Conservation (phyloP, 2,113 vertebrate genomes). For the Onychorhynchus coronatus region DNA sequence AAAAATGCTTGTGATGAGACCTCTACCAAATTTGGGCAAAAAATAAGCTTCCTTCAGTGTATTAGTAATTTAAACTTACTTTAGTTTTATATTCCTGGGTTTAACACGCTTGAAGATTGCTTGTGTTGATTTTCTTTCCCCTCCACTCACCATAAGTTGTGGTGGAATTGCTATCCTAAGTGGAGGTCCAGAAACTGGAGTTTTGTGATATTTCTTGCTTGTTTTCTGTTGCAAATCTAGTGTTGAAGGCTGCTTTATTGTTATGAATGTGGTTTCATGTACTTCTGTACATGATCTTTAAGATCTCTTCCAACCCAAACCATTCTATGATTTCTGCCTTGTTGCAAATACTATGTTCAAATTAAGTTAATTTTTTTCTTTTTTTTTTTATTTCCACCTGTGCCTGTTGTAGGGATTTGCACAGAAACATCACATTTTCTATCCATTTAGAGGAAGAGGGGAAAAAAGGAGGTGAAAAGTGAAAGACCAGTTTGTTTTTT, state of each 20-base stretch:
- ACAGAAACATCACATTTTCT: not conserved
- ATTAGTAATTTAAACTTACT: not conserved
- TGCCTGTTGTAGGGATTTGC: not conserved
- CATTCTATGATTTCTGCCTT: not conserved
- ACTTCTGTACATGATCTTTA: not conserved
- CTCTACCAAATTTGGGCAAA: not conserved
- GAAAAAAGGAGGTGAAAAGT: rapidly evolving
- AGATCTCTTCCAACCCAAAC: not conserved
- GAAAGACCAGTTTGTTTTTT: not conserved
- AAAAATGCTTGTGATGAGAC: not conserved
- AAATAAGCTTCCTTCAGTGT: not conserved
- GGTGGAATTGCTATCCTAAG: not conserved
- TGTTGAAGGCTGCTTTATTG: not conserved
- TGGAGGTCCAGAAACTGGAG: not conserved
- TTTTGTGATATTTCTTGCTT: not conserved
- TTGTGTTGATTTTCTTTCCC: not conserved
- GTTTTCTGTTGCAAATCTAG: not conserved
- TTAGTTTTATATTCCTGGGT: not conserved
- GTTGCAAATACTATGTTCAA: not conserved
- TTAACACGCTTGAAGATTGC: not conserved
- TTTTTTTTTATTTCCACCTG: not conserved
- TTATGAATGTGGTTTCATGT: not conserved
- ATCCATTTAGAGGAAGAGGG: not conserved
- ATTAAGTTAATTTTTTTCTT: not conserved
- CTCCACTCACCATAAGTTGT: rapidly evolving